Evolutionary conservation across 1,140 invertebrate species (phyloP).

Genomic region (Orchestia grillus): DNA sequence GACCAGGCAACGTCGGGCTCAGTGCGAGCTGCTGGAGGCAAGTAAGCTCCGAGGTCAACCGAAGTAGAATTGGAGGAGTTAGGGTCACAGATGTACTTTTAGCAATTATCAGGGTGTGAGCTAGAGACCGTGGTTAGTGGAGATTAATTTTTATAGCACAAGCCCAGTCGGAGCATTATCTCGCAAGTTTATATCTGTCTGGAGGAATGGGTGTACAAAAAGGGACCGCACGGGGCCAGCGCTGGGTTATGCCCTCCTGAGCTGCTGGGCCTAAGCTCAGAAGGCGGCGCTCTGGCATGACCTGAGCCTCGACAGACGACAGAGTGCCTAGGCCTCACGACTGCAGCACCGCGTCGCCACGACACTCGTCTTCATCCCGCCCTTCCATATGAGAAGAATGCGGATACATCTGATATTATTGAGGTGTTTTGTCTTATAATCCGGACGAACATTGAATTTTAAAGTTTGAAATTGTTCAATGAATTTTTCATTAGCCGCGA

Average conservation of each 20-base stretch:
- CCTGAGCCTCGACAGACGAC: neutral
- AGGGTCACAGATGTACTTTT: neutral
- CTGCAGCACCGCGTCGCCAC: neutral
- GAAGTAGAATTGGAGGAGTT: neutral
- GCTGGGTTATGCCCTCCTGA: neutral
- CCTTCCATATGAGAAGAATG: neutral
- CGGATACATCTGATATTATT: neutral
- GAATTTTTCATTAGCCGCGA: neutral
- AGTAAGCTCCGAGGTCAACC: neutral
- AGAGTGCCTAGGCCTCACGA: neutral
- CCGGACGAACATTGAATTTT: neutral
- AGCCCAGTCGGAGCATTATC: neutral
- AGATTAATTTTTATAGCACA: neutral
- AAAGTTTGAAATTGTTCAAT: neutral
- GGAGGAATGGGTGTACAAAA: neutral
- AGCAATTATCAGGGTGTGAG: neutral
- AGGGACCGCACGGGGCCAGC: neutral
- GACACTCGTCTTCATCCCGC: neutral
- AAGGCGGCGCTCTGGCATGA: neutral
- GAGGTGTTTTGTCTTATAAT: neutral
- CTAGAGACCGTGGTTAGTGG: neutral
- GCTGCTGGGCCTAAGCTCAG: neutral
- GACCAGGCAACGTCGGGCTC: too few species aligned
- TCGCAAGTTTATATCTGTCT: neutral
- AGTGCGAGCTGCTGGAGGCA: too few species aligned